Base-by-base conservation (phyloP, 2,888 invertebrate species). In the Platerodrilus igneus region DNA sequence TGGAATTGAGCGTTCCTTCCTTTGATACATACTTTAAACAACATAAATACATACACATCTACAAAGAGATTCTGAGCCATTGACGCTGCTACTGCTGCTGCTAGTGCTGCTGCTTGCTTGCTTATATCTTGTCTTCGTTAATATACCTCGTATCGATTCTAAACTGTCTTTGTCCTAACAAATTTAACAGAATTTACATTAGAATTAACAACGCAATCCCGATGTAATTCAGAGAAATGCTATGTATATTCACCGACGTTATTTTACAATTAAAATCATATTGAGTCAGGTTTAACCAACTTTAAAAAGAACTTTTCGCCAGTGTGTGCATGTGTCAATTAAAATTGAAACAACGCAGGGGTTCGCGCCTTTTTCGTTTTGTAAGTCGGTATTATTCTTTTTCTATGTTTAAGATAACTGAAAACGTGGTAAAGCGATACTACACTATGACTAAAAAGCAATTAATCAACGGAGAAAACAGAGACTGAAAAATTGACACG, bases 401-500 rank as follows among this genome's bases (percentile, higher is more conserved):
- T 11, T 25, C 13, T 6, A 8, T 4, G 25, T 11, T 13, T 25
- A 25, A 25, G 14, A n/a, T n/a, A n/a, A n/a, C n/a, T n/a, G n/a
- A n/a, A n/a, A n/a, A n/a, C n/a, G n/a, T n/a, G n/a, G n/a, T n/a
- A n/a, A n/a, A n/a, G n/a, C n/a, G n/a, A n/a, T n/a, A n/a, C n/a
- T n/a, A n/a, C n/a, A n/a, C n/a, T n/a, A n/a, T 36, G 32, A 36
- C 36, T 22, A 33, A 36, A 34, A 41, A 50, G 47, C 47, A 45
- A 60, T 60, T 60, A 53, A 59, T 60, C 58, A 59, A 49, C n/a
- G n/a, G 49, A 46, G 37, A 40, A 33, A 43, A 37, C 42, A 51
- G 55, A 56, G 59, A 57, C 55, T 60, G 59, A 60, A 60, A 61
- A 61, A 60, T 60, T 52, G 53, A 58, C 54, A 53, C 52, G 45